Percentiles rank a stretch among this genome's conserved stretches.
phyloP scores from a whole-genome alignment of 2,888 invertebrate genomes.

The Xestia xanthographa region DNA sequence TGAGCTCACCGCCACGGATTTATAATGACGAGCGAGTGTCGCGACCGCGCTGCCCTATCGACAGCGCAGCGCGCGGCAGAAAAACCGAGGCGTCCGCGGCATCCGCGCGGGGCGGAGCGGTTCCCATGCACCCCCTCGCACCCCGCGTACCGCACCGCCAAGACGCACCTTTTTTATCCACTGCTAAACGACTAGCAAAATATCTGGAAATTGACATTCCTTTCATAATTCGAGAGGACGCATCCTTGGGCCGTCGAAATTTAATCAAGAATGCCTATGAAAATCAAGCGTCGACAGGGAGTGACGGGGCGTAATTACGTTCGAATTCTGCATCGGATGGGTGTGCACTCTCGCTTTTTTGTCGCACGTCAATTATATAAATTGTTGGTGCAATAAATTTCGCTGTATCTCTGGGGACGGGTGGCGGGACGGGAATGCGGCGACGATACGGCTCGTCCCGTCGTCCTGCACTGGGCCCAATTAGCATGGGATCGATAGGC shows the following conservation, averaged over 20 bases:
- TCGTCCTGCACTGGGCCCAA: conserved; percentile 82
- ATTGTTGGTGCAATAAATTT: conserved; percentile 90
- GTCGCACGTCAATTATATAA: conserved; percentile 90
- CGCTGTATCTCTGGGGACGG: conserved; percentile 87
- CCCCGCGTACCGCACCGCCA: conserved; percentile 62
- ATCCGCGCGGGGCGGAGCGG: conserved; percentile 83
- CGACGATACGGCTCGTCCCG: conserved; percentile 81
- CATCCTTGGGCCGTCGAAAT: conserved; percentile 85
- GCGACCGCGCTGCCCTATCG: conserved; percentile 82
- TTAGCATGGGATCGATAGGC: conserved; percentile 90
- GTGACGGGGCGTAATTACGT: conserved; percentile 85
- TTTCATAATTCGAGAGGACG: conserved; percentile 88
- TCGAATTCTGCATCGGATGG: conserved; percentile 83
- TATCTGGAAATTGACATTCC: conserved; percentile 89
- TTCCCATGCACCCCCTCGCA: conserved; percentile 75
- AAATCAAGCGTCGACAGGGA: conserved; percentile 77
- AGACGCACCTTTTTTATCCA: conserved; percentile 81
- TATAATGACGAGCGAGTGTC: conserved; percentile 88
- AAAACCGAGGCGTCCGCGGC: conserved; percentile 83
- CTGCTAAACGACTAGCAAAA: conserved; percentile 87
- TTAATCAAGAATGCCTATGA: conserved; percentile 86
- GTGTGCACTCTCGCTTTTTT: conserved; percentile 89
- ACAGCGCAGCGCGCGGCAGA: conserved; percentile 77
- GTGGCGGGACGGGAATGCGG: conserved; percentile 82
- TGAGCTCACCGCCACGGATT: conserved; percentile 88